Conservation (phyloP, 2,797 vertebrate genomes). For the Momotus momota region DNA sequence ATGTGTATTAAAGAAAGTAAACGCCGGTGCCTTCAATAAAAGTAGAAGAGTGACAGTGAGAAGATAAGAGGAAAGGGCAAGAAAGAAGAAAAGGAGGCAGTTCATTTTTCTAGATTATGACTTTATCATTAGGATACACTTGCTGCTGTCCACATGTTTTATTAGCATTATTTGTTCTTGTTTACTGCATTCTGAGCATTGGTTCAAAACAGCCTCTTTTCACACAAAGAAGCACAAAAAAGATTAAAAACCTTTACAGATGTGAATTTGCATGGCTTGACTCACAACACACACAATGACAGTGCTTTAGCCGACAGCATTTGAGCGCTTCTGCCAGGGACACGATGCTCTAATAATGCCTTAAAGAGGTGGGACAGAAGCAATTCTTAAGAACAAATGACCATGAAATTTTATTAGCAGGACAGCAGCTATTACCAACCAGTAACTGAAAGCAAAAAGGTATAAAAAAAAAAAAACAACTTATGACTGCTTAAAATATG, state of each 20-base stretch:
- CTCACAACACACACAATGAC: not conserved
- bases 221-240: not conserved
- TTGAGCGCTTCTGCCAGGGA: not conserved
- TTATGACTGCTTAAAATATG: not conserved
- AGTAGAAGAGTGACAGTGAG: not conserved
- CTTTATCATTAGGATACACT: not conserved
- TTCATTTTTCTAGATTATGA: not conserved
- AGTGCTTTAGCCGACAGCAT: not conserved
- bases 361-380: not conserved
- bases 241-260: not conserved
- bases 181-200: not conserved
- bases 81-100: not conserved
- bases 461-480: not conserved
- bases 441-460: not conserved
- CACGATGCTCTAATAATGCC: not conserved
- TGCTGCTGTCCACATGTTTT: not conserved
- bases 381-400: not conserved
- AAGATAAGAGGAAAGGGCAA: not conserved
- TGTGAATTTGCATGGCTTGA: not conserved
- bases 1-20: not conserved
- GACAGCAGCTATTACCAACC: not conserved
- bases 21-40: not conserved
- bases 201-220: not conserved
- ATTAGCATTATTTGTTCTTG: not conserved
- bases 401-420: not conserved